These are phyloP conservation scores for Ptychobarbus kaznakovi DNA, from an alignment of 2,797 vertebrate species.

Conservation along the genomic window DNA sequence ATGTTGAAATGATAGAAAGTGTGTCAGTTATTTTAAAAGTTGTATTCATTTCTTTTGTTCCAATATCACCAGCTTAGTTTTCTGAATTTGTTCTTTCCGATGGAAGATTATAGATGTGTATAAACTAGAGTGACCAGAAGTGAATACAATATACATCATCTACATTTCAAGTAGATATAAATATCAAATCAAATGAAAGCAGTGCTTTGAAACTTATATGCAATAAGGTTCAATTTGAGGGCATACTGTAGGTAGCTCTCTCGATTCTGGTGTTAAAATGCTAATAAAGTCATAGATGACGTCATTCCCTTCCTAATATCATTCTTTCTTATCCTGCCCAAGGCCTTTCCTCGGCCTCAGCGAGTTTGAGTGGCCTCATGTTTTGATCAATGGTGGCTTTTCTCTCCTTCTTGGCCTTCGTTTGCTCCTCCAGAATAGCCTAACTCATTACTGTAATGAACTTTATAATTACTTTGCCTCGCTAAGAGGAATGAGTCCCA, in stretches of 20 bases:
- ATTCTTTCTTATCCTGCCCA: conserved; percentile 37
- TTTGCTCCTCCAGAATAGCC: conserved; percentile 78
- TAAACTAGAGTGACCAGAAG: background rate
- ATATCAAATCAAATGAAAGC: background rate
- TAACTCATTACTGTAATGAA: conserved; percentile 87
- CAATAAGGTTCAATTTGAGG: background rate
- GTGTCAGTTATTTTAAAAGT: conserved; percentile 12
- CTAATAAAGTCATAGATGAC: conserved; percentile 33
- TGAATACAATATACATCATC: background rate
- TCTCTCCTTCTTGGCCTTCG: conserved; percentile 73
- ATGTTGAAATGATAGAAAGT: conserved; percentile 17
- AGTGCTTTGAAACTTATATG: background rate
- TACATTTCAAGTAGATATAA: background rate
- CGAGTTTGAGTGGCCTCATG: conserved; percentile 64
- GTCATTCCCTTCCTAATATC: conserved; percentile 37
- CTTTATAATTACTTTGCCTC: conserved; percentile 86
- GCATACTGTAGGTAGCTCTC: background rate
- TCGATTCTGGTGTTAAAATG: conserved; percentile 35
- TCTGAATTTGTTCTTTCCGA: background rate
- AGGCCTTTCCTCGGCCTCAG: conserved; percentile 37
- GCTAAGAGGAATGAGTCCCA: conserved; percentile 81
- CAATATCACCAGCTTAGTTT: conserved; percentile 2
- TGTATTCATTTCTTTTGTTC: conserved; percentile 3
- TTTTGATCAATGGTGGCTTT: conserved; percentile 79
- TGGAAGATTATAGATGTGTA: background rate